Base-by-base conservation (phyloP, 37 sponge, comb jelly and placozoan species). In the Beroe ovata region DNA sequence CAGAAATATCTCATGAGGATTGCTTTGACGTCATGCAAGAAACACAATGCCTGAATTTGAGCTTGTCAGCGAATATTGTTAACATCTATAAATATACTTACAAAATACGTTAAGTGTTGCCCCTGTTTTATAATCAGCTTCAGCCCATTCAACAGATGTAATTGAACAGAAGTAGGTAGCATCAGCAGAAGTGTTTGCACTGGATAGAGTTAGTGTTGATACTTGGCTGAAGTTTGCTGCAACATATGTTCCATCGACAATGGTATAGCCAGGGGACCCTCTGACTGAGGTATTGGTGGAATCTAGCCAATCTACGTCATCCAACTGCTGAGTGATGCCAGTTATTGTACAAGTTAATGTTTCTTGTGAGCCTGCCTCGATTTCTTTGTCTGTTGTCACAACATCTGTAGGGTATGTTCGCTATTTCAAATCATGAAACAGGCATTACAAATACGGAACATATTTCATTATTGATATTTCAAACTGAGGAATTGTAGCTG, bases 311-410 rank as follows among this genome's bases (percentile, higher is more conserved):
- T 29, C 33, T 34, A 66, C 69, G 19, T 25, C 69, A 30, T 66
- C 69, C 69, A 66, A 30, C 30, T 33, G 69, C 30, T 32, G 33
- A 18, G 36, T 66, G 69, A 66, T 66, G 18, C 69, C 69, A 66
- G 35, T 29, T 14, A 66, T 33, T 1, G 30, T 8, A 32, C 69
- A 66, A 4, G 69, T 34, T 4, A 66, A 34, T 26, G 1, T 66
- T 4, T 34, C 16, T 34, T 26, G 36, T 30, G 69, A 34, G 29
- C 36, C 69, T 34, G 35, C 19, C 34, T 66, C 69, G 0, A 66
- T 30, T 18, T 66, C 69, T 30, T 66, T 66, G 69, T 66, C 30
- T 2, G 69, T 66, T 4, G 69, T 25, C 16, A 4, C 35, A 30
- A 66, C 16, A 30, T 66, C 69, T 66, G 69, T 11, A 66, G 34